Conservation (phyloP, 2,797 vertebrate genomes). For the Phoeniculus purpureus region DNA sequence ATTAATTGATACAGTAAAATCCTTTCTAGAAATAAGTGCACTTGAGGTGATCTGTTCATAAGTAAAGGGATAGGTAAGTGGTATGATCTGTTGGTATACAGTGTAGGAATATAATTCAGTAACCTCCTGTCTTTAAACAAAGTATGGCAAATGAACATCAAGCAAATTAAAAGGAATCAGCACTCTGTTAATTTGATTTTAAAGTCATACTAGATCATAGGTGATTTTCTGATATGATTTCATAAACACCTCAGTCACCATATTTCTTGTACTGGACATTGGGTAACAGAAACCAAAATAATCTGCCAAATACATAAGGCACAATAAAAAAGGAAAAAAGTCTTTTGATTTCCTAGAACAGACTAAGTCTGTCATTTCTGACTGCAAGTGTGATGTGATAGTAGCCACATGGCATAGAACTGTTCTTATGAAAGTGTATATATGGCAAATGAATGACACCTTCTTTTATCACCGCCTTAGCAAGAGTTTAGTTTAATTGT, state of each 20-base stretch:
- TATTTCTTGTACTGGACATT: constrained; percentile 75
- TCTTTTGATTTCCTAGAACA: constrained; percentile 40
- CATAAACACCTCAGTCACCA: constrained; percentile 61
- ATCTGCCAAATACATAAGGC: constrained; percentile 61
- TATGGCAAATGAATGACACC: constrained; percentile 1
- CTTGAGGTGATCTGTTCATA: constrained; percentile 30
- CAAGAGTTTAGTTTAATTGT: neutral
- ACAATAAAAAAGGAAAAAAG: constrained; percentile 28
- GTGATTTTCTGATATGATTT: constrained; percentile 54
- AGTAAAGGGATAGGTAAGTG: constrained; percentile 23
- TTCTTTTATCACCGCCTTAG: constrained; percentile 35
- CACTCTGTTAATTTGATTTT: constrained; percentile 54
- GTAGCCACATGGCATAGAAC: constrained; percentile 57
- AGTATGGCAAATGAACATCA: constrained; percentile 45
- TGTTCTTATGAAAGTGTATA: constrained; percentile 43
- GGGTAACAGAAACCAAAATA: constrained; percentile 79
- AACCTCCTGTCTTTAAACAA: constrained; percentile 7
- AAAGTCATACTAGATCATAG: constrained; percentile 45
- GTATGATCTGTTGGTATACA: constrained; percentile 12
- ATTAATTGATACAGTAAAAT: constrained; percentile 24
- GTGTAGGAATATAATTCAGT: constrained; percentile 8
- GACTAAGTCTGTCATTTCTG: constrained; percentile 43
- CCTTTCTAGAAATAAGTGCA: neutral
- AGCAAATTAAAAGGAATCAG: constrained; percentile 70
- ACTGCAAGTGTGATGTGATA: constrained; percentile 49